Evolutionary conservation across 2,888 invertebrate genomes (phyloP), one percentile per base, ranked within the genome.

Genomic region (Ophraella communa): DNA sequence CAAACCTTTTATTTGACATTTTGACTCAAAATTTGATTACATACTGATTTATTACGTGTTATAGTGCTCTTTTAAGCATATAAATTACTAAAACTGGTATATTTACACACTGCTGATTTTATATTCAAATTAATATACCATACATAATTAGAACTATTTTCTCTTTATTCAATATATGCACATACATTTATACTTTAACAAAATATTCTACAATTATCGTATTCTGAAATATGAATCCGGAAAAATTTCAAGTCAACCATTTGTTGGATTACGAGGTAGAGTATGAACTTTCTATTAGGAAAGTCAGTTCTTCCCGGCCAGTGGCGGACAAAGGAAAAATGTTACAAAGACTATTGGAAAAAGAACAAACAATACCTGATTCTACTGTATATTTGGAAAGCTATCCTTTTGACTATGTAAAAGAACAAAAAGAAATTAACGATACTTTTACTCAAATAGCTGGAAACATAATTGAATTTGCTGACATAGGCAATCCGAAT

Each of bases 271-370:
- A 11, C 14, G 55, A 55, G 14, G 7, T 55, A 33, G 47, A 21
- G 4, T 47, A 23, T 47, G 23, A 23, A n/a, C 7, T n/a, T 24
- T 2, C 24, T n/a, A 24, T 51, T n/a, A 10, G 51, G 11, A 14
- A 14, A 8, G 27, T 51, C 8, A 51, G 11, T 17, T 8, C 24
- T 2, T n/a, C 24, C n/a, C 23, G 27, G 0, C 8, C 51, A 23
- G 51, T 59, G 1, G 30, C 10, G 7, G 45, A 64, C 21, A 59
- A 64, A 49, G 52, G 64, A 17, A 59, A 64, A 59, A 58, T 58
- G 8, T 17, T 64, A 10, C 23, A 24, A 24, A 57, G 53, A 39
- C 44, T 64, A n/a, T 47, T 58, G 45, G 33, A 18, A 21, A 64
- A 64, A 52, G 58, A 58, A 53, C 58, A 35, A 53, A 17, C 35